Conservation (phyloP, 2,888 invertebrate species). For the Mesoligia furuncula region DNA sequence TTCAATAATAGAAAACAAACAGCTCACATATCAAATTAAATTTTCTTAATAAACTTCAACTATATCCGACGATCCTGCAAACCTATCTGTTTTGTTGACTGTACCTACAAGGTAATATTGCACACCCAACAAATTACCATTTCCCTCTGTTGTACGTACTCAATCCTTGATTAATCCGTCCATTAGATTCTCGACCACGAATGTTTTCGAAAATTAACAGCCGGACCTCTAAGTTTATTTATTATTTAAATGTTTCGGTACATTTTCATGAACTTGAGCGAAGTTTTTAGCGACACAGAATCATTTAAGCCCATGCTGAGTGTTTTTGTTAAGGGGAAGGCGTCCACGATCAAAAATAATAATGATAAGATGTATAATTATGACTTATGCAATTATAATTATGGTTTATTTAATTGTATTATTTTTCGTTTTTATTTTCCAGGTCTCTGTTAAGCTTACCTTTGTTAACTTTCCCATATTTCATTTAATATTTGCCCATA, state of each 20-base stretch:
- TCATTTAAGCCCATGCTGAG: conserved; percentile 69
- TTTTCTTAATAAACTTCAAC: no score
- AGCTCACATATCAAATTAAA: no score
- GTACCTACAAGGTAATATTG: no score
- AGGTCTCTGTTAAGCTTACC: not conserved
- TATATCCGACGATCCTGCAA: no score
- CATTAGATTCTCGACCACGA: no score
- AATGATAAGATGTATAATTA: not conserved
- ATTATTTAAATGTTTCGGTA: conserved; percentile 66
- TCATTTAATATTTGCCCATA: not conserved
- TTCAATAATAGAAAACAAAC: no score
- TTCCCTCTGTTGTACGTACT: no score
- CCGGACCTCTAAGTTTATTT: conserved; percentile 56
- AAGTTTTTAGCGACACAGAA: conserved; percentile 71
- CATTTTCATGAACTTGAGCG: conserved; percentile 65
- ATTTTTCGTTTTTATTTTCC: not conserved
- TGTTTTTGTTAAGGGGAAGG: conserved; percentile 69
- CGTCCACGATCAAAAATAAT: not conserved
- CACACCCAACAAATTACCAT: no score
- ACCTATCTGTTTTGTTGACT: no score
- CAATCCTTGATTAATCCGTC: no score
- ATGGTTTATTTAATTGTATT: not conserved
- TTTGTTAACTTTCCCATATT: not conserved
- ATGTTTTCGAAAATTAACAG: not conserved
- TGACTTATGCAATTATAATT: no score